Evolutionary conservation across 92 coral and sea anemone species (phyloP).

Genomic region (Phenganax subtilis): DNA sequence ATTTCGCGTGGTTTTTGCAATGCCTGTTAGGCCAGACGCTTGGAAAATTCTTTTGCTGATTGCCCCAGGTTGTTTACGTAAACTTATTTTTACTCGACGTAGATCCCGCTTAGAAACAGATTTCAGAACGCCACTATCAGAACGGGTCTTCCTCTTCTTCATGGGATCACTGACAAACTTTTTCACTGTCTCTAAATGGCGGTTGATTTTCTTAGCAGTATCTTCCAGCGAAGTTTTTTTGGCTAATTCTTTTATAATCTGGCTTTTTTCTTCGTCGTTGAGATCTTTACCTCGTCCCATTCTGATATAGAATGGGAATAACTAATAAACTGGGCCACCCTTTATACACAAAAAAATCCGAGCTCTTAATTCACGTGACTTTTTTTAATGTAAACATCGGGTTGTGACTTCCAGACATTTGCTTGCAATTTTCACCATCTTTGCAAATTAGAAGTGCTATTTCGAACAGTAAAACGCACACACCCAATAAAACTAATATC

Average conservation of each 20-base stretch:
- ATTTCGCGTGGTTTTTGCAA: not conserved
- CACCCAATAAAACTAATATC: not conserved
- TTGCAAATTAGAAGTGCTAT: too few species aligned
- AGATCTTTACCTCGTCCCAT: constrained; percentile 6
- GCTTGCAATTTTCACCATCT: not conserved
- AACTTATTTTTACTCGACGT: not conserved
- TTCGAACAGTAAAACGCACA: not conserved
- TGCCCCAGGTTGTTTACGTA: not conserved
- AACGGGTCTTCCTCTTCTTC: not conserved
- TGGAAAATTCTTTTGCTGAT: not conserved
- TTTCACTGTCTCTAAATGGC: not conserved
- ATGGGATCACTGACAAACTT: not conserved
- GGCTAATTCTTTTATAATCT: not conserved
- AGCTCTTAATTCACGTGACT: not conserved
- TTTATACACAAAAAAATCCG: not conserved
- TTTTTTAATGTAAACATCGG: not conserved
- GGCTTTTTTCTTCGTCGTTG: not conserved
- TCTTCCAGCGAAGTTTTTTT: not conserved
- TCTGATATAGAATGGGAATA: not conserved
- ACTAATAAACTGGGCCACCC: not conserved
- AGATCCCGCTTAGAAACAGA: too few species aligned
- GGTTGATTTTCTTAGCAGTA: too few species aligned
- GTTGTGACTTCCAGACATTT: not conserved
- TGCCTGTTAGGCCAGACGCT: constrained; percentile 1
- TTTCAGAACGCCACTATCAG: not conserved